Evolutionary conservation across 2,797 vertebrate genomes (phyloP), one percentile per base, ranked within the genome.

Genomic region (Capromys pilorides): DNA sequence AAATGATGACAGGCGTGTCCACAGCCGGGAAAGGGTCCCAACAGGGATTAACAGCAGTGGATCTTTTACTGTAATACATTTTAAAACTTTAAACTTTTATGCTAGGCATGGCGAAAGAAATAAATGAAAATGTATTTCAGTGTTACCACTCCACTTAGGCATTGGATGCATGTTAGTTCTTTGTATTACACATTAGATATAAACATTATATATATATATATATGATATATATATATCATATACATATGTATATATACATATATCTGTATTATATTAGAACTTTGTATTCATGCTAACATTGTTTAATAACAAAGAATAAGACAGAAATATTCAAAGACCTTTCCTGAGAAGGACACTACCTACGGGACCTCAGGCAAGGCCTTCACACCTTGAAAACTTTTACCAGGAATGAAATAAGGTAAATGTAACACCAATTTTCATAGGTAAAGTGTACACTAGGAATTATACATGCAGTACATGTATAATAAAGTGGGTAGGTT

Each of bases 311-410:
- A 86, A 62, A 69, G 51, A 77, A 36, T 49, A 54, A 90, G 28
- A 94, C 13, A 59, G 45, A 80, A 31, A 83, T 62, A 92, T 14
- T 18, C 7, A 33, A 79, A 92, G 59, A 81, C 21, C n/a, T 90
- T 59, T 90, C 41, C 41, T 83, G 57, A 83, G 28, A 19, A 82
- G 1, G 14, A 7, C n/a, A 41, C 41, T 33, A 41, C 54, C 91
- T 73, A 36, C 33, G 11, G 69, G 51, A 49, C 31, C 14, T 36
- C 11, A 57, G 41, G 18, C 73, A 87, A 8, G 36, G 36, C 12
- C 36, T 77, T 51, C 59, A 54, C 9, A 77, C 39, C 64, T 95
- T 33, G 11, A 80, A 95, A 24, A 14, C 61, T 67, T 95, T 88
- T 41, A 71, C 86, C 8, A 33, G 1, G 24, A 36, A 41, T 61